Conservation (phyloP, 2,113 vertebrate genomes). For the Struthidea cinerea region DNA sequence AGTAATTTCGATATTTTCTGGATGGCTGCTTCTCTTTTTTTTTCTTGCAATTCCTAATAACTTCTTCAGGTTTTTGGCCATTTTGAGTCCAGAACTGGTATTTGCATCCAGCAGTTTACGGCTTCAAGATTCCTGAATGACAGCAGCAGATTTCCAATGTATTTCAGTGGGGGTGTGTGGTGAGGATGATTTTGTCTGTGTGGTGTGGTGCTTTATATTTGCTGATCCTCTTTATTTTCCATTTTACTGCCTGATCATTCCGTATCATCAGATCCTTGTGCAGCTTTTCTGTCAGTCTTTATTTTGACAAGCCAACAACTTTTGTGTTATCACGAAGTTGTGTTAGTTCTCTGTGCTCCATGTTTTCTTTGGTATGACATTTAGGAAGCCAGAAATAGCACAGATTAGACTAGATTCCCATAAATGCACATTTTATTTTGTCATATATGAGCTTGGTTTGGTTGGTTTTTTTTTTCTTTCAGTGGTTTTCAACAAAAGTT, state of each 20-base stretch:
- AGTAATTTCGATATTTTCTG: not conserved
- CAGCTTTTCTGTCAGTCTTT: not conserved
- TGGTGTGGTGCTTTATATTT: not conserved
- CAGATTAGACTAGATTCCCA: not conserved
- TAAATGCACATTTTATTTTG: not conserved
- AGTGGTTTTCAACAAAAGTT: not conserved
- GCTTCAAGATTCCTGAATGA: not conserved
- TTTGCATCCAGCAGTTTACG: not conserved
- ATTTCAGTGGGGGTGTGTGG: not conserved
- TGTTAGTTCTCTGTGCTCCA: not conserved
- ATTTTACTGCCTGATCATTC: not conserved
- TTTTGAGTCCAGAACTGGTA: not conserved
- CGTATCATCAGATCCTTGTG: not conserved
- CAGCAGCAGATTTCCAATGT: not conserved
- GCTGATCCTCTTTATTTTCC: not conserved
- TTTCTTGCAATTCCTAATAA: not conserved
- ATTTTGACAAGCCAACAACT: not conserved
- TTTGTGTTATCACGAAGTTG: not conserved
- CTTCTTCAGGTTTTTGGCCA: not conserved
- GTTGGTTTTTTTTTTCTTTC: not conserved
- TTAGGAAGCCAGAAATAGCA: not conserved
- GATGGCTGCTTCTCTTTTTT: not conserved
- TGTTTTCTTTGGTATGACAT: not conserved
- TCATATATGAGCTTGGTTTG: not conserved
- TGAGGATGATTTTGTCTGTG: not conserved